Base-by-base conservation (phyloP, 2,888 invertebrate genomes). In the Stegana nigrithorax region DNA sequence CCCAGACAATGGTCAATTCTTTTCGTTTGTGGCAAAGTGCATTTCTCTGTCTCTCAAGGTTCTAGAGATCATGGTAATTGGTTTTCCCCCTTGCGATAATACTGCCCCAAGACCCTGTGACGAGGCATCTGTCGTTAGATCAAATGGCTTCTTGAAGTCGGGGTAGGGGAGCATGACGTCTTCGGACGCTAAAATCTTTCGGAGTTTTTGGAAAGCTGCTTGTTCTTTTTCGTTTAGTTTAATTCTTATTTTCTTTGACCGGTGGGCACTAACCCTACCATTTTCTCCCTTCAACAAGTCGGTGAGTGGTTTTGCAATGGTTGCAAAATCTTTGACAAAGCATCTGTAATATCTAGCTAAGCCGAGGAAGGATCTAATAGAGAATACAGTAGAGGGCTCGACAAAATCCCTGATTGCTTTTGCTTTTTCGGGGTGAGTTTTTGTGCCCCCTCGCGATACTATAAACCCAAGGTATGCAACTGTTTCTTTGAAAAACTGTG, bases 1-100 rank as follows among this genome's bases (percentile, higher is more conserved):
- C 29, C 29, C 79, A 83, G 0, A 83, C 73, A 4, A 84, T 80
- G 1, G 75, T 77, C 26, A 83, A 53, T 85, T 81, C 32, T 81
- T 81, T 60, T 84, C 82, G 12, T 81, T 76, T 6, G 75, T 73
- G 0, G 70, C 67, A 32, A 60, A 64, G 50, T 25, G 23, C 32
- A 39, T 10, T 68, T 80, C 72, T 0, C 29, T 29, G 10, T 29
- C 29, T 10, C 10, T 29, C 10, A 29, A 29, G 29, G 29, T 29
- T 10, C 29, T 29, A 7, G 29, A 29, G 6, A 36, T 36, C 36
- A 36, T 36, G 5, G 36, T 36, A n/a, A 36, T 36, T 6, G 36
- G 10, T 10, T 14, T 10, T 10, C 36, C 36, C 4, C 14, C 14
- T 8, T 36, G 29, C 29, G 29, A 29, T 7, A 29, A 10, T 6